phyloP scores from a whole-genome alignment of 1,140 invertebrate species.

The Octopus sinensis region DNA sequence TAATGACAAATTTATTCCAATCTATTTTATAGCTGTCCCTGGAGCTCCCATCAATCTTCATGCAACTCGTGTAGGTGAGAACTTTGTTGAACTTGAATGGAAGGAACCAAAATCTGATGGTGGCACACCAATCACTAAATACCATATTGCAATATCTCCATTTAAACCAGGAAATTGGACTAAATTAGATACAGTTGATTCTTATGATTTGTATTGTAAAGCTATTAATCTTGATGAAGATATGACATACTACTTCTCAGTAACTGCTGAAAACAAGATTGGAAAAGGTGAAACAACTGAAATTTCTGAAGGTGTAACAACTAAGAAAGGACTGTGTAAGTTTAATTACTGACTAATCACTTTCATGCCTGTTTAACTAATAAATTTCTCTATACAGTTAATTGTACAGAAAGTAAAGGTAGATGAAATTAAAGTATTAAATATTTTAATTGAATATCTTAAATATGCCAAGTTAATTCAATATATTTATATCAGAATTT shows the following conservation, averaged over 20 bases:
- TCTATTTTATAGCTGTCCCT: slow-evolving; percentile 62
- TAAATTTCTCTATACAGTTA: no score
- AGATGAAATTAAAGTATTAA: no score
- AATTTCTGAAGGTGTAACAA: slow-evolving; percentile 72
- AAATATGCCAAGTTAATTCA: no score
- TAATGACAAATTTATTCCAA: no score
- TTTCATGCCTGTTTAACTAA: no score
- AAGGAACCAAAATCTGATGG: slow-evolving; percentile 84
- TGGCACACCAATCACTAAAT: slow-evolving; percentile 79
- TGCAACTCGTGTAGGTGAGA: slow-evolving; percentile 86
- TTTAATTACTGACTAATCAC: neutral
- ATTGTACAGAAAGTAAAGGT: no score
- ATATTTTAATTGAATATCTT: no score
- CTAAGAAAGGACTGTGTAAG: slow-evolving; percentile 60
- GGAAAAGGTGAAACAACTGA: slow-evolving; percentile 83
- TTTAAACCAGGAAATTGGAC: slow-evolving; percentile 41
- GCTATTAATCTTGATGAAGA: slow-evolving; percentile 76
- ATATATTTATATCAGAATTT: no score
- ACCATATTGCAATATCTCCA: slow-evolving; percentile 43
- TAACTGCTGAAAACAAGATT: slow-evolving; percentile 93
- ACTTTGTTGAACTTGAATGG: slow-evolving; percentile 93
- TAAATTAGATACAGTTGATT: slow-evolving; percentile 38
- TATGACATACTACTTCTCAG: slow-evolving; percentile 92
- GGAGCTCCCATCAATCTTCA: slow-evolving; percentile 89
- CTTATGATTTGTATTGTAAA: slow-evolving; percentile 54